Evolutionary conservation across 2,113 vertebrate genomes (phyloP), one percentile per base, ranked within the genome.

Genomic region (Elephas maximus): DNA sequence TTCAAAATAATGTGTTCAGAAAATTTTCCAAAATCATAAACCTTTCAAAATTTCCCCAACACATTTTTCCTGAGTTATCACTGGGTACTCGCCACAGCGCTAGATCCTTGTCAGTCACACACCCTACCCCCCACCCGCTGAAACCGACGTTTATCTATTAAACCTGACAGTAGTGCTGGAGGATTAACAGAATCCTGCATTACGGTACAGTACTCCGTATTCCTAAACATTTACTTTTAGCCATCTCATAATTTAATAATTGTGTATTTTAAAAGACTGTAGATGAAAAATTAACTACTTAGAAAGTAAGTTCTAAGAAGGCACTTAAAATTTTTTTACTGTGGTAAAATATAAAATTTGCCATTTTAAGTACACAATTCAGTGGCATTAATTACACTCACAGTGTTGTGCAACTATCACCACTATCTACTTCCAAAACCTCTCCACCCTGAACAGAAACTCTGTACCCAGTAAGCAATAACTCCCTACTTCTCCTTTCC

Each of bases 1-100:
- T 9, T 77, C 45, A 92, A 92, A 90, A 82, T 8, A 85, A 77
- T 65, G 92, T 41, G 62, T 44, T 90, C 69, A 76, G 67, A 21
- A 77, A 78, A n/a, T 4, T 82, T 85, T 76, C 18, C 48, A 82
- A 90, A 92, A 77, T 44, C 20, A 57, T 17, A 57, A 77, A 53
- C 44, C 65, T 77, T 89, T 45, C 48, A 45, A 90, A 90, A 78
- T 77, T 77, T 73, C 37, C 28, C 76, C 76, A 12, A 79, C 45
- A 18, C 21, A 60, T 67, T 91, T 88, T 88, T 73, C 69, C n/a
- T 63, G 28, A 57, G 65, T 76, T 41, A n/a, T 78, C 21, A 76
- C 8, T 41, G 20, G 51, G 21, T 23, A 86, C 3, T 78, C 6
- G 41, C 12, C 48, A 84, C 1, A 74, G 33, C 17, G 57, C 14